Percentiles rank a stretch among this genome's conserved stretches.
Evolutionary conservation across 2,797 vertebrate species (phyloP).

Genomic region (Galago senegalensis): DNA sequence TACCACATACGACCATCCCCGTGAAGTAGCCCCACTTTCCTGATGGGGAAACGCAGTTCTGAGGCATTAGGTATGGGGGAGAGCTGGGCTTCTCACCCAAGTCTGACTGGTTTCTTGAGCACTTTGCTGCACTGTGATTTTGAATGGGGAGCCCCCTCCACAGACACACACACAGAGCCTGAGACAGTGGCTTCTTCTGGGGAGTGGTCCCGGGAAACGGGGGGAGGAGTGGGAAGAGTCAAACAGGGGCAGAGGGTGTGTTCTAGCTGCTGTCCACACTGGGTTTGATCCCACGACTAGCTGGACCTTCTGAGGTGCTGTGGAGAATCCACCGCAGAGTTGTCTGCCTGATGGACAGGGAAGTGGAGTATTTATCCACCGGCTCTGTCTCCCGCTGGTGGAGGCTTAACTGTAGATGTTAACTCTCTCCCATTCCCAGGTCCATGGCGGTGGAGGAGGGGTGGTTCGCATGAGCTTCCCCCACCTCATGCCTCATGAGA

Average conservation of each 20-base stretch:
- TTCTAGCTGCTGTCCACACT: fast-evolving
- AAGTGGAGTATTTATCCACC: neutral
- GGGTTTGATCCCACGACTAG: neutral
- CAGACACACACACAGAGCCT: neutral
- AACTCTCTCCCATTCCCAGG: neutral
- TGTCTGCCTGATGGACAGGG: neutral
- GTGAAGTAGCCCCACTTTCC: neutral
- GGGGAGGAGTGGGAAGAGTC: fast-evolving
- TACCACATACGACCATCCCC: fast-evolving
- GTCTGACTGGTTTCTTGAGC: neutral
- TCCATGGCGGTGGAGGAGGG: neutral
- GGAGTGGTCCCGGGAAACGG: neutral
- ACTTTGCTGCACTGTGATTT: neutral
- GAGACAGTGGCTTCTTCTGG: neutral
- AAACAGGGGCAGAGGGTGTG: fast-evolving
- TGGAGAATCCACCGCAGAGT: neutral
- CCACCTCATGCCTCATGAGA: fast-evolving
- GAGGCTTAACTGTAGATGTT: neutral
- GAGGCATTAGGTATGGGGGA: neutral
- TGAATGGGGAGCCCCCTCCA: neutral
- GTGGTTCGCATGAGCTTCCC: neutral
- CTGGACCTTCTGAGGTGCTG: neutral
- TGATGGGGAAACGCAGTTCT: neutral
- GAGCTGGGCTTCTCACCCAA: neutral
- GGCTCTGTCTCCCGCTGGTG: neutral